Base-by-base conservation (phyloP, 2,113 vertebrate species). In the Ciconia stormi region DNA sequence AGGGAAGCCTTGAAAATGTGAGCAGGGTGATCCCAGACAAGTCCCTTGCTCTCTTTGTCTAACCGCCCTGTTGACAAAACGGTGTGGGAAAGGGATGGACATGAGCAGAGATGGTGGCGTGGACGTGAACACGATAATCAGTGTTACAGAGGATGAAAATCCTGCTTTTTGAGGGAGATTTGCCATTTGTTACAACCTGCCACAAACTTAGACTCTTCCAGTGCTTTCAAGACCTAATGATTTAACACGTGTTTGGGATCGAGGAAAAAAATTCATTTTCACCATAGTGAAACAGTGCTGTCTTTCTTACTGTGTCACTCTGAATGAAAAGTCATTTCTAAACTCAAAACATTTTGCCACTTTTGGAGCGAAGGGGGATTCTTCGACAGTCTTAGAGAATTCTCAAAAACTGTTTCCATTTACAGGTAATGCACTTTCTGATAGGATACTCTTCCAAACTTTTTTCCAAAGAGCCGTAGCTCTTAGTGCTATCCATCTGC, bases 81-180 rank as follows among this genome's bases (percentile, higher is more conserved):
- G 25, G 17, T 3, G 40, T 9, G n/a, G 55, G 72, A 52, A 71
- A 49, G 55, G 73, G 46, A 7, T 9, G 34, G 58, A 3, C 2
- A 4, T 8, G 30, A 49, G 56, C 56, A 34, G 58, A 65, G 78
- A 32, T 15, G 44, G 3, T 32, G 63, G 26, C 4, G 3, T 19
- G 63, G 53, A 3, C 1, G 8, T 34, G 58, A 38, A 14, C 0
- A 8, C 16, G 6, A 58, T 9, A 12, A 8, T 2, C 26, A 7
- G 49, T 2, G 5, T 16, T 16, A 4, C 0, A 14, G 26, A 55
- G 49, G n/a, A 19, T 1, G 17, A 7, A 52, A 44, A 50, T 40
- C 42, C n/a, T 25, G 26, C 29, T 21, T 58, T 32, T 16, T 8
- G 49, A 73, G 25, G 44, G 20, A 73, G 20, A 50, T 82, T 27